Percentiles rank a stretch among this genome's conserved stretches.
phyloP scores from a whole-genome alignment of 1,140 invertebrate genomes.

The Homarus americanus region DNA sequence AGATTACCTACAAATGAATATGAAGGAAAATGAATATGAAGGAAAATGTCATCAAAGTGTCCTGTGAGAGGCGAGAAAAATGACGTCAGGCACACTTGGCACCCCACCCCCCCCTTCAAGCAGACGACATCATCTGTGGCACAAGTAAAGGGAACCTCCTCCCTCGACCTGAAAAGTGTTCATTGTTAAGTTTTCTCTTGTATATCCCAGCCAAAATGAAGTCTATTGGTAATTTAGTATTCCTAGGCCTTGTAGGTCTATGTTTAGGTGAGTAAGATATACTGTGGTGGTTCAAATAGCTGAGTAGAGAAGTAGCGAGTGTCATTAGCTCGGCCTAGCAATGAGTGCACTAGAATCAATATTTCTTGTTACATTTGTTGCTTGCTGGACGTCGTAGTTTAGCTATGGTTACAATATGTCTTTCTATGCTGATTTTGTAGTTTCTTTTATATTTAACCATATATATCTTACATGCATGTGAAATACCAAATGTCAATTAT shows the following conservation, averaged over 20 bases:
- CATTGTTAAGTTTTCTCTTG: neutral
- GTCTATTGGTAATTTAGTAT: neutral
- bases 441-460: neutral
- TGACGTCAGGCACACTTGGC: neutral
- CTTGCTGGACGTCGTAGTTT: neutral
- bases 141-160: no score
- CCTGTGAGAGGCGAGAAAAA: no score
- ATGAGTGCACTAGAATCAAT: neutral
- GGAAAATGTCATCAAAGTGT: no score
- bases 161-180: neutral
- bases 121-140: neutral
- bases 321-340: neutral
- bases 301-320: no score
- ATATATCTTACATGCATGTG: neutral
- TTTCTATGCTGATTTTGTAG: neutral
- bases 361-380: neutral
- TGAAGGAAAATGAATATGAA: no score
- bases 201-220: slow-evolving; percentile 17
- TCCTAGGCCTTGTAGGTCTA: slow-evolving; percentile 33
- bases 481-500: neutral
- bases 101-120: neutral
- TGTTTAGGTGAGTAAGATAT: slow-evolving; percentile 27
- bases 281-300: neutral
- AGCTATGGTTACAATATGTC: neutral
- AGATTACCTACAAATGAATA: no score